Evolutionary conservation across 2,797 vertebrate genomes (phyloP), one percentile per base, ranked within the genome.

Genomic region (Poecilia gillii): DNA sequence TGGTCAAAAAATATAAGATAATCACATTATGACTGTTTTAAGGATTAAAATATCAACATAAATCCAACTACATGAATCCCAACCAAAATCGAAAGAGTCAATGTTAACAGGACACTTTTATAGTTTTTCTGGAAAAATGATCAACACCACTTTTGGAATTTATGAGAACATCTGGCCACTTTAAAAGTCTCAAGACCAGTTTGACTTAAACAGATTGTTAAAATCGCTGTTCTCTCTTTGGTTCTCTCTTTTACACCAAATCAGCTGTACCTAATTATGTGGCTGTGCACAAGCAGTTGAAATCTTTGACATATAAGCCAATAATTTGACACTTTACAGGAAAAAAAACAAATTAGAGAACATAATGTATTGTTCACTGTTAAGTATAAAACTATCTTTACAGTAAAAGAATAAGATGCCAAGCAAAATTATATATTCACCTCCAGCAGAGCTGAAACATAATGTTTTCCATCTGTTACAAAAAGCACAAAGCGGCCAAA

Each of bases 381-480:
- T 66, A 39, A n/a, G 18, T 43, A 70, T 11, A 68, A 0, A 41
- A 41, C 7, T 59, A 28, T 66, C 7, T 66, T 1, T 70, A 43
- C 41, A n/a, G 4, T 62, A 43, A 45, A 31, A 0, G 25, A 64
- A 41, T 4, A 16, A 14, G 74, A 51, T 0, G 12, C 0, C 43
- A 18, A 33, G 25, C 75, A 20, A 51, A 76, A 45, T 28, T 75
- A 31, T 43, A 74, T 66, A 73, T 70, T 95, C 78, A 99, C 97
- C 93, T 98, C 97, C 3, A 98, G 84, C 45, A 99, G 85, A 0
- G 95, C 94, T 33, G 96, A 97, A 0, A 94, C 96, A 75, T 97
- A 96, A 87, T 98, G 97, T 85, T 97, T 96, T 5, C 97, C 97
- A 82, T 99, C 98, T 0, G 97, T 96, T 46, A 98, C 94, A 3